phyloP scores from a whole-genome alignment of 2,113 vertebrate species.

The Cranoglanis bouderius region DNA sequence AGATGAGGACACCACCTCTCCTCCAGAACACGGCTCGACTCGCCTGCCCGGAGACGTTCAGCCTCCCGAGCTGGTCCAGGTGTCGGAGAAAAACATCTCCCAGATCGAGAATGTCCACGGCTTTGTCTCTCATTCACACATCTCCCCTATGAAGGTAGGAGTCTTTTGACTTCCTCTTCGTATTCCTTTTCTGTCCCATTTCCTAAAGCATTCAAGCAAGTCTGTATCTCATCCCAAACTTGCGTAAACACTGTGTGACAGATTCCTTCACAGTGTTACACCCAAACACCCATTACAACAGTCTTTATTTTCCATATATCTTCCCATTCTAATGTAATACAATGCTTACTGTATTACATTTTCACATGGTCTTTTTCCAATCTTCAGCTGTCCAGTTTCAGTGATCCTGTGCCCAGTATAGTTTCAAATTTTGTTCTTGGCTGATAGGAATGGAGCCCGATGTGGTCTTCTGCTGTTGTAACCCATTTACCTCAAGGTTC shows the following conservation, averaged over 20 bases:
- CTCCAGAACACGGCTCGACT: constrained; percentile 78
- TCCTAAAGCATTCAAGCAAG: constrained; percentile 19
- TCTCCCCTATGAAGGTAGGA: constrained; percentile 85
- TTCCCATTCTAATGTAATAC: constrained; percentile 9
- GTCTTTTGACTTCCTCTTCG: background rate
- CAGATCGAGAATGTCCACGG: constrained; percentile 93
- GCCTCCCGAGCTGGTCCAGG: constrained; percentile 89
- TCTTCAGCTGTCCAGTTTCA: background rate
- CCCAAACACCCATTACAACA: background rate
- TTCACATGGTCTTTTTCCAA: background rate
- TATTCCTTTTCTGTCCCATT: background rate
- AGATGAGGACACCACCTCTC: constrained; percentile 79
- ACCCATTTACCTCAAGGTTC: background rate
- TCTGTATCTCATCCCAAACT: constrained; percentile 33
- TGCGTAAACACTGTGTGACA: constrained; percentile 23
- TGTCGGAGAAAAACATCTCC: constrained; percentile 90
- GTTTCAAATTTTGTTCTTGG: background rate
- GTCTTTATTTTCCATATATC: background rate
- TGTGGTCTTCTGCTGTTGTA: background rate
- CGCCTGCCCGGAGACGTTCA: constrained; percentile 76
- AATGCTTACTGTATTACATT: background rate
- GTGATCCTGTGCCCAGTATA: background rate
- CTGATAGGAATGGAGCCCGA: background rate
- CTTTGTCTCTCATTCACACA: constrained; percentile 92
- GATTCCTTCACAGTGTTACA: constrained; percentile 30